Conservation (phyloP, 2,113 vertebrate genomes). For the Bos javanicus region DNA sequence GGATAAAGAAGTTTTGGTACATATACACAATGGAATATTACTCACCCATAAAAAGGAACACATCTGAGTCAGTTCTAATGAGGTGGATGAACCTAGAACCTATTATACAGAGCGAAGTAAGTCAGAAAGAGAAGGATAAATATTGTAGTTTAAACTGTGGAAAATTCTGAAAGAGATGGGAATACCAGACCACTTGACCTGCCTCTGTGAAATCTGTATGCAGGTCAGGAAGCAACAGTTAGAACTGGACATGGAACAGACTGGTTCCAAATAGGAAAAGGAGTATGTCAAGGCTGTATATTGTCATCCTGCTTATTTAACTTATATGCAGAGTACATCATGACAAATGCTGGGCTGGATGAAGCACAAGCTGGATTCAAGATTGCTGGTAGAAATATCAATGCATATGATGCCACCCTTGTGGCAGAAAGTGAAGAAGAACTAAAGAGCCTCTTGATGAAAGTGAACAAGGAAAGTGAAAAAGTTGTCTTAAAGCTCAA, state of each 20-base stretch:
- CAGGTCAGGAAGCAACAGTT: background rate
- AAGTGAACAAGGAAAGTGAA: background rate
- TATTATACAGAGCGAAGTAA: background rate
- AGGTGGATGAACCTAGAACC: background rate
- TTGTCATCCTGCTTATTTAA: background rate
- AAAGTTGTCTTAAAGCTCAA: background rate
- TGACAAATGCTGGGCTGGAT: background rate
- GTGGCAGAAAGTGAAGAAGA: background rate
- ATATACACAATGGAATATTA: background rate
- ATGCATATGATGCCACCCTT: background rate
- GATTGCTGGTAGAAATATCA: background rate
- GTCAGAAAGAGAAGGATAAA: background rate
- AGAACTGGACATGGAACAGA: background rate
- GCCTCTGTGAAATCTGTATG: background rate
- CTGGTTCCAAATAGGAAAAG: background rate
- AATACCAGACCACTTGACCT: background rate
- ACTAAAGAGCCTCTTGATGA: background rate
- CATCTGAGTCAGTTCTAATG: background rate
- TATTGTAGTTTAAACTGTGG: background rate
- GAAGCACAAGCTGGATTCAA: background rate
- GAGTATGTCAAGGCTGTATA: background rate
- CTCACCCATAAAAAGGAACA: background rate
- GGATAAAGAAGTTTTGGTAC: background rate
- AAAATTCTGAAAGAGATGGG: background rate
- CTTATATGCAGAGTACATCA: background rate